Base-by-base conservation (phyloP, 2,113 vertebrate genomes). In the Brienomyrus brachyistius region DNA sequence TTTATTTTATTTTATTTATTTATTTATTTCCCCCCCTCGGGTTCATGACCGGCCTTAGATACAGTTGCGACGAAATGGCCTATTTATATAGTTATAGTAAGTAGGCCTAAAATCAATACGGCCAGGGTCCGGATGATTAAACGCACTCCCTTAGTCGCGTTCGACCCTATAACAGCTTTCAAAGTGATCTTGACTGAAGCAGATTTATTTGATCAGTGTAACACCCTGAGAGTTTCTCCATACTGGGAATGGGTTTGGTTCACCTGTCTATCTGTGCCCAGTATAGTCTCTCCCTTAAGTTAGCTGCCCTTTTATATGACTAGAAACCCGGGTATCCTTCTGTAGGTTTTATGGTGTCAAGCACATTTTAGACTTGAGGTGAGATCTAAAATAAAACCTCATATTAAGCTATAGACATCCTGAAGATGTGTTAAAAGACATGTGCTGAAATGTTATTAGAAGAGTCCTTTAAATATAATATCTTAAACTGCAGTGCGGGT, bases 51-150 rank as follows among this genome's bases (percentile, higher is more conserved):
- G 95, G 94, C 94, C 94, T 93, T 92, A 95, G 95, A 95, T 96
- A 96, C 94, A 96, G 96, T 96, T 94, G 94, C 95, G 96, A 96
- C 95, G 96, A 95, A 97, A 97, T 96, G 94, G 96, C 95, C 96
- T 96, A 96, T 97, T 97, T 97, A 96, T 97, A 95, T 96, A 96
- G 96, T 97, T 95, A 96, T 97, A 97, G 96, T 94, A 90, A 97
- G 95, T 93, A 96, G 96, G 94, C 95, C 94, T 95, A 93, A 96
- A 97, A 98, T 97, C 97, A 97, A 97, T 97, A 97, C 92, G 90
- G 96, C 94, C 96, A 96, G 94, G 95, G 95, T 96, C 95, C 95
- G 95, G 94, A 95, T 97, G 96, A 97, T 97, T 97, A 97, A 96
- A 96, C 95, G 94, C 92, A 94, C 94, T 94, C 96, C 96, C 95